A percentile compares a stretch with the other conserved stretches of the same genome.
These are phyloP conservation scores for Ptychadena robeensis DNA, from an alignment of 2,797 vertebrate genomes.

Conservation along the genomic window DNA sequence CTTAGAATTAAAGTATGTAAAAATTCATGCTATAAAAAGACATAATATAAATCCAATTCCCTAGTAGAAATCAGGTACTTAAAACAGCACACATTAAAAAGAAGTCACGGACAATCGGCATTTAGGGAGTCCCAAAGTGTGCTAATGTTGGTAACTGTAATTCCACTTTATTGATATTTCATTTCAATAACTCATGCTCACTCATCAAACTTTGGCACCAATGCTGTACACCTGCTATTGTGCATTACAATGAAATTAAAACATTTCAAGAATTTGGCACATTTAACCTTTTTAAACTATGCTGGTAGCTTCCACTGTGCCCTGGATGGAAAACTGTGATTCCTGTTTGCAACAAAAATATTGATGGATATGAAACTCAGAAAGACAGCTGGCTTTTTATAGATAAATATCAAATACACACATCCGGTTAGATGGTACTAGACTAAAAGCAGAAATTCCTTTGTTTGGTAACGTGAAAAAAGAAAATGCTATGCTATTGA, in stretches of 20 bases:
- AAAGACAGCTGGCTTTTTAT: slow-evolving; percentile 71
- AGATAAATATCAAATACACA: slow-evolving; percentile 71
- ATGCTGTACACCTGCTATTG: slow-evolving; percentile 73
- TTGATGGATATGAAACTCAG: slow-evolving; percentile 62
- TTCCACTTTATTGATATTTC: slow-evolving; percentile 59
- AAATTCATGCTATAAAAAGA: too few species aligned
- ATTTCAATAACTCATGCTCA: slow-evolving; percentile 65
- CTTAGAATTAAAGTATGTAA: too few species aligned
- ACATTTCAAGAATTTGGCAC: slow-evolving; percentile 80
- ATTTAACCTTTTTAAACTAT: slow-evolving; percentile 67
- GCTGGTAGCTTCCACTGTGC: slow-evolving; percentile 67
- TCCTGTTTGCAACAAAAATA: slow-evolving; percentile 66
- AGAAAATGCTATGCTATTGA: slow-evolving; percentile 62
- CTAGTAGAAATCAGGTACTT: too few species aligned
- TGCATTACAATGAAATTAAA: slow-evolving; percentile 78
- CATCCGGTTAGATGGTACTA: slow-evolving; percentile 65
- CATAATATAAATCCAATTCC: too few species aligned
- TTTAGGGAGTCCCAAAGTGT: too few species aligned
- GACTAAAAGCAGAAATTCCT: slow-evolving; percentile 47
- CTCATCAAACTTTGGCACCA: slow-evolving; percentile 68
- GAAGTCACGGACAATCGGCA: too few species aligned
- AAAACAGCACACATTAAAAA: too few species aligned
- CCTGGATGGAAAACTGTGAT: slow-evolving; percentile 63
- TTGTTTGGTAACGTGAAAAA: slow-evolving; percentile 63
- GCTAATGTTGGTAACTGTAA: background rate